phyloP scores from a whole-genome alignment of 2,888 invertebrate genomes.

The Adelphocoris suturalis region DNA sequence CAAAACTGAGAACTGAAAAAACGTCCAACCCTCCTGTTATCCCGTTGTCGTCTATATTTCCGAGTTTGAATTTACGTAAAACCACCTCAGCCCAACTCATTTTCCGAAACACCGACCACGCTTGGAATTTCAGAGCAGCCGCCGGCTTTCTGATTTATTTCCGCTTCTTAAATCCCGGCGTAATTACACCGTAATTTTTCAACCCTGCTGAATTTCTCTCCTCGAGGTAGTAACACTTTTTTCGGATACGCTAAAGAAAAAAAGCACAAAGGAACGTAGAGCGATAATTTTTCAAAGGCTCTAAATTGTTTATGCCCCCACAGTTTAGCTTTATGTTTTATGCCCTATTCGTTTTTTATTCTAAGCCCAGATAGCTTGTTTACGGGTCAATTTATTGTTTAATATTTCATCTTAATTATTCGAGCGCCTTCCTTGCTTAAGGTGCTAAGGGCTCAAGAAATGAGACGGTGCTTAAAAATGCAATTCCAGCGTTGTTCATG shows the following conservation, averaged over 20 bases:
- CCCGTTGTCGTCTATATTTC: too few relatives aligned
- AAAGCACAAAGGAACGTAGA: constrained; percentile 8
- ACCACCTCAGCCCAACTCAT: not conserved
- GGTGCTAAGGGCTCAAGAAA: constrained; percentile 12
- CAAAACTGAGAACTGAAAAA: too few relatives aligned
- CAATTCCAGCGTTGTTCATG: not conserved
- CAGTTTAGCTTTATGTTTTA: constrained; percentile 31
- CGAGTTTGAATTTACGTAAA: not conserved
- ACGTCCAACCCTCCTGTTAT: too few relatives aligned
- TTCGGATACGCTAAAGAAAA: constrained; percentile 1
- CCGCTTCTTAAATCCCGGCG: constrained; percentile 24
- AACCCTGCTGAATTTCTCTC: constrained; percentile 22
- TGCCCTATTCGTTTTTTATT: constrained; percentile 25
- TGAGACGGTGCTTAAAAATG: not conserved
- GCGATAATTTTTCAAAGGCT: constrained; percentile 46
- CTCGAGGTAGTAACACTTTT: constrained; percentile 2
- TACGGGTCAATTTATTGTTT: constrained; percentile 40
- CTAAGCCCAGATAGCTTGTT: constrained; percentile 42
- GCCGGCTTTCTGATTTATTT: constrained; percentile 34
- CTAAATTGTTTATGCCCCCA: constrained; percentile 41
- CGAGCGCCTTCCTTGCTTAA: not conserved
- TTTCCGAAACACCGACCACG: not conserved
- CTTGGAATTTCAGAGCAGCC: constrained; percentile 3
- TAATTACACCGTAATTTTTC: constrained; percentile 54
- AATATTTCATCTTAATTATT: constrained; percentile 43